These are phyloP conservation scores for Teleiodes luculella DNA, from an alignment of 2,888 invertebrate genomes.

Conservation along the genomic window DNA sequence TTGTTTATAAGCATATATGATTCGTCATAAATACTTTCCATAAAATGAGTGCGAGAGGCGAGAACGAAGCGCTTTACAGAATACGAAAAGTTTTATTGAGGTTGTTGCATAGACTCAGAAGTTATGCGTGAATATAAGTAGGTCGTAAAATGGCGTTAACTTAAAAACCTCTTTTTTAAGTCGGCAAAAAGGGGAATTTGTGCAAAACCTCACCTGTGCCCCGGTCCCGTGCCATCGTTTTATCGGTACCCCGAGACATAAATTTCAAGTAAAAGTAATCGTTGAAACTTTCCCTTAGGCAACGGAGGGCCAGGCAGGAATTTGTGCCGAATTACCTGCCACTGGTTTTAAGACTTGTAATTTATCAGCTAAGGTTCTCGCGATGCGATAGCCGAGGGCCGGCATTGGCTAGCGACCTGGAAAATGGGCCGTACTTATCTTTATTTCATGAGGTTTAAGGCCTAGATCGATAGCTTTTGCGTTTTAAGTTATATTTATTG, in stretches of 20 bases:
- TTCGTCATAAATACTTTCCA: background rate
- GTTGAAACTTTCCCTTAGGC: slow-evolving; percentile 64
- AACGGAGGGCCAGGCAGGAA: slow-evolving; percentile 59
- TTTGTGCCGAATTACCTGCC: slow-evolving; percentile 80
- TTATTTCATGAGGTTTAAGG: background rate
- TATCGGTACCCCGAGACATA: slow-evolving; percentile 65
- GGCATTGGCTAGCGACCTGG: slow-evolving; percentile 46
- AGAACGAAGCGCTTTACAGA: slow-evolving; percentile 14
- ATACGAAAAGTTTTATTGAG: slow-evolving; percentile 20
- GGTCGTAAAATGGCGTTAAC: slow-evolving; percentile 32
- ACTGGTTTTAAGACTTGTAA: slow-evolving; percentile 80
- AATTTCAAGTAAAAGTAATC: slow-evolving; percentile 74
- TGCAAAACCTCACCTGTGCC: slow-evolving; percentile 63
- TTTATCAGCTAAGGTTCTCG: slow-evolving; percentile 75
- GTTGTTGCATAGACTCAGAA: slow-evolving; percentile 21
- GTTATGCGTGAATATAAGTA: slow-evolving; percentile 38
- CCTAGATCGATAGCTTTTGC: background rate
- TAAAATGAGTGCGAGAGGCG: background rate
- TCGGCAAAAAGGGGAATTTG: slow-evolving; percentile 36
- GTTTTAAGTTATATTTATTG: background rate
- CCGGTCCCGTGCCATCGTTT: slow-evolving; percentile 55
- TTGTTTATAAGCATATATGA: background rate
- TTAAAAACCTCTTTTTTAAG: slow-evolving; percentile 35
- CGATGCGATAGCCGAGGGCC: slow-evolving; percentile 51
- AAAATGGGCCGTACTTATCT: slow-evolving; percentile 44